These are phyloP conservation scores for Bergia puertoricense DNA, from an alignment of 92 coral and sea anemone species.

Conservation along the genomic window DNA sequence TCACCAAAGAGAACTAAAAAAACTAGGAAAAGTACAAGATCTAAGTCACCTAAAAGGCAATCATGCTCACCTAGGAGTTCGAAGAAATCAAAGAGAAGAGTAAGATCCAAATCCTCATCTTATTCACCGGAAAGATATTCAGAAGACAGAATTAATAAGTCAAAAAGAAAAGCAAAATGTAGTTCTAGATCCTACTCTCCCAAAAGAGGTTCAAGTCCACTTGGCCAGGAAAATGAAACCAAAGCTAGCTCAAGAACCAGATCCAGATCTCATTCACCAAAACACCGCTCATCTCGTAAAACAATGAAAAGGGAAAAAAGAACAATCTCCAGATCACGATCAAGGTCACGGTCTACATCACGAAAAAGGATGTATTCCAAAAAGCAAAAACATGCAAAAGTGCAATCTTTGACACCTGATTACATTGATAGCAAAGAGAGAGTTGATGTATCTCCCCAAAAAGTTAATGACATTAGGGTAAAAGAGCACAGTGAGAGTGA, in stretches of 20 bases:
- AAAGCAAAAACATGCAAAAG: background rate
- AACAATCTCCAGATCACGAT: conserved; percentile 19
- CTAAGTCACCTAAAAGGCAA: conserved; percentile 33
- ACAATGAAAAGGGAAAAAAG: background rate
- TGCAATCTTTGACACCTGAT: background rate
- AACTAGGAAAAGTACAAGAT: background rate
- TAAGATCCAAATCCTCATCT: conserved; percentile 15
- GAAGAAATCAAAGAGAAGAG: conserved; percentile 42
- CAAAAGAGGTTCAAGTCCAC: conserved; percentile 1
- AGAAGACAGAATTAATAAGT: conserved; percentile 1
- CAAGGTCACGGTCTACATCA: conserved; percentile 7
- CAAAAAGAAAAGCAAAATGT: conserved; percentile 23
- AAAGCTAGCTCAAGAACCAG: conserved; percentile 30
- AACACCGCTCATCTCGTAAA: background rate
- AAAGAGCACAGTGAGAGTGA: conserved; percentile 16
- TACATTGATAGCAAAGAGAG: background rate
- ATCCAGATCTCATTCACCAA: conserved; percentile 44
- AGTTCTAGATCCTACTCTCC: conserved; percentile 52
- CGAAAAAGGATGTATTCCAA: conserved; percentile 14
- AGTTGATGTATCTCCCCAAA: background rate
- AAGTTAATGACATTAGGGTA: background rate
- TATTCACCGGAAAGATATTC: conserved; percentile 43
- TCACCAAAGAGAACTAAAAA: conserved; percentile 19
- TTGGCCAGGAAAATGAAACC: background rate
- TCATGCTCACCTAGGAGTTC: conserved; percentile 24